phyloP scores from a whole-genome alignment of 2,797 vertebrate genomes.

The Aviceda cuculoides region DNA sequence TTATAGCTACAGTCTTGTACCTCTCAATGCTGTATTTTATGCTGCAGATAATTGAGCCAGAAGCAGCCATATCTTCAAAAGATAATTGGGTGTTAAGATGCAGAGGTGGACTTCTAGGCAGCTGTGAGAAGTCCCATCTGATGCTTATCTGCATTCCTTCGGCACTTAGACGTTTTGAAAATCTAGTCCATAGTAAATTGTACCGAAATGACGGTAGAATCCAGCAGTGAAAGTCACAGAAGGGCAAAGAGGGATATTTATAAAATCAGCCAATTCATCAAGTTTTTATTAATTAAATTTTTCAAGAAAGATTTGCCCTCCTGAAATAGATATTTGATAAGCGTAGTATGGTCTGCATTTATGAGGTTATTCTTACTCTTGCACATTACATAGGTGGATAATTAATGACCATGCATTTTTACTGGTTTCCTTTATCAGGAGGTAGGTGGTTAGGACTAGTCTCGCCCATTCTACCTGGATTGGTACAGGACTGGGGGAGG shows the following conservation, averaged over 20 bases:
- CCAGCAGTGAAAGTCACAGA: not conserved
- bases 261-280: not conserved
- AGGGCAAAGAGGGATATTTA: not conserved
- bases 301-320: not conserved
- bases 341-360: accelerated
- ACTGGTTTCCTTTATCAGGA: not conserved
- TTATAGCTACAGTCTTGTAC: not conserved
- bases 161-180: not conserved
- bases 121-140: not conserved
- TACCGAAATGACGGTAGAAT: not conserved
- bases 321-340: not conserved
- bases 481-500: not conserved
- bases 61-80: not conserved
- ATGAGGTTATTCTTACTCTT: not conserved
- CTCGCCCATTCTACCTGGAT: not conserved
- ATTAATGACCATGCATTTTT: not conserved
- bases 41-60: not conserved
- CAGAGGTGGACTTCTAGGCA: not conserved
- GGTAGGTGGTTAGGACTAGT: not conserved
- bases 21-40: not conserved
- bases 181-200: not conserved
- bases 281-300: not conserved
- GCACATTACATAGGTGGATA: not conserved
- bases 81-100: not conserved
- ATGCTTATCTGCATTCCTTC: not conserved